Base-by-base conservation (phyloP, 1,140 invertebrate species). In the Monomorium pharaonis region DNA sequence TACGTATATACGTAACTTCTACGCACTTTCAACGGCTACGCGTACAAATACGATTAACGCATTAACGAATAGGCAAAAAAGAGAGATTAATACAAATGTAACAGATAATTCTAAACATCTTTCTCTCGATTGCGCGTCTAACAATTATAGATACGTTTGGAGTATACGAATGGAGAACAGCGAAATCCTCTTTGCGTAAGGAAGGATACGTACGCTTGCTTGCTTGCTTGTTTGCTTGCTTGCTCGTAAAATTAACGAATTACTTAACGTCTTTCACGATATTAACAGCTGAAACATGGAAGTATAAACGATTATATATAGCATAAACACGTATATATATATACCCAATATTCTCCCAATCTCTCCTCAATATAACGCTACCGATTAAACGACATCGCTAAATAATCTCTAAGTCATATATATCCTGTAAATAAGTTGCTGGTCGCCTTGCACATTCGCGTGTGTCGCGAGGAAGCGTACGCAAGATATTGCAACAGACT, bases 251-350 rank as follows among this genome's bases (percentile, higher is more conserved):
- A 83, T 83, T 83, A 83, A 83, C 78, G 27, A 83, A 44, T 74
- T 83, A 74, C 78, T 58, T 58, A 80, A 80, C 54, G 42, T 72
- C 78, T 72, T 83, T 83, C 67, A 72, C 42, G 78, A 72, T 74
- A 72, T 72, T 83, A 83, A 74, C 78, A 83, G 67, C 78, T 72
- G 67, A 83, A 83, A 83, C 56, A 58, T 83, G 78, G 78, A 83
- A 83, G 67, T 70, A 83, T 83, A 74, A 83, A 83, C 67, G 42
- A 83, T 74, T 83, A 83, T 58, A 49, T 83, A 83, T 47, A 49
- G 67, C 67, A 54, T 72, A 70, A 58, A 81, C 60, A 72, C 78
- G 37, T 30, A 30, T 60, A 60, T 60, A 60, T 30, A 72, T 72
- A 47, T 74, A 83, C 33, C 65, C 65, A 72, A 81, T 83, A 65